Evolutionary conservation across 2,113 vertebrate species (phyloP).

Genomic region (Pogonocichla stellata): DNA sequence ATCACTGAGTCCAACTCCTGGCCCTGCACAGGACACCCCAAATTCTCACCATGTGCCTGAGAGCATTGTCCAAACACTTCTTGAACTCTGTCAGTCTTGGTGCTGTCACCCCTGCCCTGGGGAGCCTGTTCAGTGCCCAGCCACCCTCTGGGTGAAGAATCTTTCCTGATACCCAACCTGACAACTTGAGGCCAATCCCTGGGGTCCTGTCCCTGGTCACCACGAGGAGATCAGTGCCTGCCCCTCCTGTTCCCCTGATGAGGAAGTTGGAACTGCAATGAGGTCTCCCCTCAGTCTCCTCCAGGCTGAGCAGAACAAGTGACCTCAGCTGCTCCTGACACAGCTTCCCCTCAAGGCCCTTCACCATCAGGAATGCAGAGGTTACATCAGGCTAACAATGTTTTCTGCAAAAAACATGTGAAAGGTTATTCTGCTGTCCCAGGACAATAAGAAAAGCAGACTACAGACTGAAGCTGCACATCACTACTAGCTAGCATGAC

Average conservation of each 20-base stretch:
- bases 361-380: not conserved
- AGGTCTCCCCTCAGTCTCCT: not conserved
- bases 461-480: not conserved
- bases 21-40: not conserved
- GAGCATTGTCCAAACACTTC: not conserved
- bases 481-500: not conserved
- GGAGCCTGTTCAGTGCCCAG: fast-evolving
- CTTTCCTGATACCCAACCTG: not conserved
- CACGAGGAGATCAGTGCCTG: not conserved
- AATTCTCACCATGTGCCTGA: not conserved
- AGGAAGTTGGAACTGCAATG: fast-evolving
- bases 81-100: not conserved
- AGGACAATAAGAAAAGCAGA: not conserved
- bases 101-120: not conserved
- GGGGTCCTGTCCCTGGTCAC: not conserved
- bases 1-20: fast-evolving
- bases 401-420: not conserved
- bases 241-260: not conserved
- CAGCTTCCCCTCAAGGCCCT: not conserved
- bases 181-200: not conserved
- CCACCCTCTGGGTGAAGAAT: not conserved
- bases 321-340: not conserved
- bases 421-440: not conserved
- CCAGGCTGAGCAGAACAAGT: not conserved
- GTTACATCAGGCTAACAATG: not conserved